These are phyloP conservation scores for Sebastes diploproa DNA, from an alignment of 2,797 vertebrate genomes.

Conservation along the genomic window DNA sequence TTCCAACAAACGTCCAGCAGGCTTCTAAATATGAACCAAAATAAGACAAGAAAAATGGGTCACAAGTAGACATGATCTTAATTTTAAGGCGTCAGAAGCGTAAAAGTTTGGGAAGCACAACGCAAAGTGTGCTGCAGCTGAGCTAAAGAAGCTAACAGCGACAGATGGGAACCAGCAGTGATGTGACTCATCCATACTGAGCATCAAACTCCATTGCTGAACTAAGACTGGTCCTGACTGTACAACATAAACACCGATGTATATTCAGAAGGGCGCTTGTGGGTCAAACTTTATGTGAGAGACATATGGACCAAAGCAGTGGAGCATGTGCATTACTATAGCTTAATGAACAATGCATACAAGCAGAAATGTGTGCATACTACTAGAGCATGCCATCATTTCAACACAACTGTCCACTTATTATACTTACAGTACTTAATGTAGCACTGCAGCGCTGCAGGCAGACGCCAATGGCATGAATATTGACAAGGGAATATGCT, in stretches of 20 bases:
- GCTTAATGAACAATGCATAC: neutral
- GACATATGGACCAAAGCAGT: slow-evolving; percentile 16
- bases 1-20: neutral
- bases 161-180: slow-evolving; percentile 47
- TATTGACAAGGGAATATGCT: slow-evolving; percentile 33
- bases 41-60: neutral
- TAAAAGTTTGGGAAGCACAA: neutral
- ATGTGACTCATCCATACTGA: slow-evolving; percentile 55
- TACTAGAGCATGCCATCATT: neutral
- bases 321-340: slow-evolving; percentile 24
- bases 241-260: slow-evolving; percentile 18
- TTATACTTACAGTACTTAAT: neutral
- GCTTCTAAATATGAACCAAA: neutral
- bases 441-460: slow-evolving; percentile 35
- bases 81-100: neutral
- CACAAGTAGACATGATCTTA: neutral
- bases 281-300: slow-evolving; percentile 19
- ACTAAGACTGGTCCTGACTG: slow-evolving; percentile 31
- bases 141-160: slow-evolving; percentile 20
- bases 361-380: slow-evolving; percentile 16
- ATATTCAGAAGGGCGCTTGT: slow-evolving; percentile 13
- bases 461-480: slow-evolving; percentile 32
- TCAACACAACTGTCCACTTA: slow-evolving; percentile 15
- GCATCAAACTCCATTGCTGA: slow-evolving; percentile 18
- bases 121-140: neutral